Evolutionary conservation across 1,140 invertebrate genomes (phyloP).

Genomic region (Diuraphis noxia): DNA sequence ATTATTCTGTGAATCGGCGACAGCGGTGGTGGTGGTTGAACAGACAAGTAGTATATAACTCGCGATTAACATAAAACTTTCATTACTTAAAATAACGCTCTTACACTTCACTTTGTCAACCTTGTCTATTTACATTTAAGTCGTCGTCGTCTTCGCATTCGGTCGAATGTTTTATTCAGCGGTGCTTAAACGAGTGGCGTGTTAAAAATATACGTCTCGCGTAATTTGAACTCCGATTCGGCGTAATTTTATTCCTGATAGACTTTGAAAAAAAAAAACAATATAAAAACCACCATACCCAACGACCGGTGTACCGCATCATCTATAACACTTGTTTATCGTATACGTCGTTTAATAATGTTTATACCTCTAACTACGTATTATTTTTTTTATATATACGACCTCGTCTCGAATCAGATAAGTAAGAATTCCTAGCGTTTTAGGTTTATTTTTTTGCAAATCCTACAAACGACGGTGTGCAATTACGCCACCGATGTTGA

Average conservation of each 20-base stretch:
- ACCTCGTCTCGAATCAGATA: neutral
- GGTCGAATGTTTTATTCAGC: constrained; percentile 33
- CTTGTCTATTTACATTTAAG: constrained; percentile 32
- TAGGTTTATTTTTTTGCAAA: neutral
- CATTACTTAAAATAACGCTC: constrained; percentile 43
- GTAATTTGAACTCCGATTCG: constrained; percentile 9
- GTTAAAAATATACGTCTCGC: neutral
- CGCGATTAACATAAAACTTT: constrained; percentile 43
- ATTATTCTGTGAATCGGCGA: neutral
- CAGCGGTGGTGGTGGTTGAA: neutral
- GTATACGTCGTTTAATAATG: neutral
- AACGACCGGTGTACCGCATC: neutral
- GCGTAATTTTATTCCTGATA: neutral
- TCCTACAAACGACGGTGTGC: neutral
- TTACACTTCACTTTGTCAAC: constrained; percentile 44
- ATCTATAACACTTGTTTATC: neutral
- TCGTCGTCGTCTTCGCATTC: neutral
- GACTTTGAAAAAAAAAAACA: neutral
- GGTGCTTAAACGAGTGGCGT: neutral
- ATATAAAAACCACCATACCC: neutral
- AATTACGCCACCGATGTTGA: neutral
- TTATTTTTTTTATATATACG: neutral
- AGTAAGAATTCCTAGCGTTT: neutral
- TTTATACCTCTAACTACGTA: neutral
- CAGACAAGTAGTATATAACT: constrained; percentile 9